phyloP scores from a whole-genome alignment of 1,140 invertebrate species.

The Oppia nitens region DNA sequence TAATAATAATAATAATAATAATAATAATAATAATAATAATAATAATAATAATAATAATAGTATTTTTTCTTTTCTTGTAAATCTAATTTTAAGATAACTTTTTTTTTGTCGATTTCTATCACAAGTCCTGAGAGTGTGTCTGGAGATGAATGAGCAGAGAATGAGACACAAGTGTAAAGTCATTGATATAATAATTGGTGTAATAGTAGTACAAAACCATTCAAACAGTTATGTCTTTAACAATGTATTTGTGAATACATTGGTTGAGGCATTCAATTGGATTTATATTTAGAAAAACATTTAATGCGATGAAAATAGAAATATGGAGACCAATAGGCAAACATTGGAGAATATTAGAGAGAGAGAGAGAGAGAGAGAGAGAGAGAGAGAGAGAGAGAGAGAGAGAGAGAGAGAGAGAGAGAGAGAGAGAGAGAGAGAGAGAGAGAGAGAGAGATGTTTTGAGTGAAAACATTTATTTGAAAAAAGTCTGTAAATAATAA shows the following conservation, averaged over 20 bases:
- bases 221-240: too few relatives aligned
- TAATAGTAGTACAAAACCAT: background rate
- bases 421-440: background rate
- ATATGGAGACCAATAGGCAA: background rate
- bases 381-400: background rate
- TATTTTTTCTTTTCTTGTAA: too few relatives aligned
- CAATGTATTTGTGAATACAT: too few relatives aligned
- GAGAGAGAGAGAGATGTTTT: background rate
- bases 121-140: too few relatives aligned
- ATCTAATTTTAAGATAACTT: too few relatives aligned
- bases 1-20: too few relatives aligned
- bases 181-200: background rate
- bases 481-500: background rate
- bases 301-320: background rate
- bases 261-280: too few relatives aligned
- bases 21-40: too few relatives aligned
- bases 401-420: background rate
- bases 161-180: background rate
- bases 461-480: background rate
- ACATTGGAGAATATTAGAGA: background rate
- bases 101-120: too few relatives aligned
- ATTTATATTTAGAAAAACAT: background rate
- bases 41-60: too few relatives aligned
- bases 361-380: background rate
- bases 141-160: too few relatives aligned